These are phyloP conservation scores for Chrysopa pallens DNA, from an alignment of 1,140 invertebrate genomes.

Conservation along the genomic window DNA sequence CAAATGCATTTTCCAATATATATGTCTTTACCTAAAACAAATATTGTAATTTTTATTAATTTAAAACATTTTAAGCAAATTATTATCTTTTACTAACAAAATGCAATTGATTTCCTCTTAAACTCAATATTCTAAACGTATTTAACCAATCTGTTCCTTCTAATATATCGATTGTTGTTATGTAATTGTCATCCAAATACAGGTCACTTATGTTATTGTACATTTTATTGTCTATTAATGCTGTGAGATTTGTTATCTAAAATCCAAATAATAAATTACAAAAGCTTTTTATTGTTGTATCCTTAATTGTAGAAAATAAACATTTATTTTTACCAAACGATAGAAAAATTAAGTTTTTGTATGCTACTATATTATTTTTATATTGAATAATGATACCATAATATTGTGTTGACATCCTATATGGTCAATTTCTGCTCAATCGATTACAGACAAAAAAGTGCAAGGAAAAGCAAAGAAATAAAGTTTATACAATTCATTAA, in stretches of 20 bases:
- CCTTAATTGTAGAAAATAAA: too few relatives aligned
- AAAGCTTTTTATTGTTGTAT: too few relatives aligned
- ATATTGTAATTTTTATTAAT: conserved; percentile 6
- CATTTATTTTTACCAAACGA: too few relatives aligned
- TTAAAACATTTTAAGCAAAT: neutral
- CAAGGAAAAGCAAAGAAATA: too few relatives aligned
- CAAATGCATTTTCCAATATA: conserved; percentile 53
- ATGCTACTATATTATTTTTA: too few relatives aligned
- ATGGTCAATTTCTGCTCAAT: too few relatives aligned
- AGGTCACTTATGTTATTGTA: conserved; percentile 49
- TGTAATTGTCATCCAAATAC: conserved; percentile 55
- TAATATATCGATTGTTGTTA: conserved; percentile 46
- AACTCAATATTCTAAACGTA: conserved; percentile 50
- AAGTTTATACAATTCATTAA: too few relatives aligned
- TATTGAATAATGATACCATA: too few relatives aligned
- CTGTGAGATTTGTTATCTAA: conserved; percentile 40
- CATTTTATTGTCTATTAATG: conserved; percentile 39
- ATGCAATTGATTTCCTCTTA: conserved; percentile 49
- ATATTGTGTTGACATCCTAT: too few relatives aligned
- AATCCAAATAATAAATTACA: too few relatives aligned
- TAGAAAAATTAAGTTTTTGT: too few relatives aligned
- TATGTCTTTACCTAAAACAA: conserved; percentile 49
- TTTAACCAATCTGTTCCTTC: conserved; percentile 61
- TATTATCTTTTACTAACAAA: conserved; percentile 30
- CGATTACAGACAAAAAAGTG: too few relatives aligned